Evolutionary conservation across 2,888 invertebrate genomes (phyloP).

Genomic region (Magallana nippona): DNA sequence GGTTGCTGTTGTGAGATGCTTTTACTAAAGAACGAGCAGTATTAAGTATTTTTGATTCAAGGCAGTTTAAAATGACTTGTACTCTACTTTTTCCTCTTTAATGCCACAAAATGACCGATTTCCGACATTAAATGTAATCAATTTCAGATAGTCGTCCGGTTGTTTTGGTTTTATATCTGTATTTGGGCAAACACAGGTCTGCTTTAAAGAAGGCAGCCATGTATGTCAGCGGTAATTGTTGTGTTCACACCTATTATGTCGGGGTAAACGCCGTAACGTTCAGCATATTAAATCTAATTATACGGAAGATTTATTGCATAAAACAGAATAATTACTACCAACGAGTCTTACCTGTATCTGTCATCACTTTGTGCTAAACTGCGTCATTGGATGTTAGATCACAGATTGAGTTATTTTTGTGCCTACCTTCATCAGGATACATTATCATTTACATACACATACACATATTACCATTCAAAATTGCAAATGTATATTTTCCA

Average conservation of each 20-base stretch:
- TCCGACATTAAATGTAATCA: constrained; percentile 3
- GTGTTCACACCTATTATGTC: neutral
- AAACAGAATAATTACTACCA: neutral
- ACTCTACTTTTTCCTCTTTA: neutral
- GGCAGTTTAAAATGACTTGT: no score
- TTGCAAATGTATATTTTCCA: no score
- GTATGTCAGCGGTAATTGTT: neutral
- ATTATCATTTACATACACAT: no score
- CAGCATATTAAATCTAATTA: constrained; percentile 3
- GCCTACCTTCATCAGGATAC: no score
- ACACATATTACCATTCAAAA: no score
- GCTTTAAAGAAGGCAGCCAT: constrained; percentile 4
- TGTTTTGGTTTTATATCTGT: neutral
- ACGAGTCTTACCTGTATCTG: no score
- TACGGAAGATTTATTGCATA: neutral
- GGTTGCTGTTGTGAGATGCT: no score
- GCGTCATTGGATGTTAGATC: no score
- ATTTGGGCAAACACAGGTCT: constrained; percentile 6
- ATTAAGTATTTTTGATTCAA: no score
- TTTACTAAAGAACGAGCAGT: no score
- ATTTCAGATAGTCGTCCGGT: neutral
- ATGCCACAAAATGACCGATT: neutral
- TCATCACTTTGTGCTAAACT: no score
- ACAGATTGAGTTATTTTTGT: no score
- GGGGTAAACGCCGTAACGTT: neutral